Evolutionary conservation across 1,140 invertebrate genomes (phyloP), one percentile per base, ranked within the genome.

Genomic region (Trichonephila clavata): DNA sequence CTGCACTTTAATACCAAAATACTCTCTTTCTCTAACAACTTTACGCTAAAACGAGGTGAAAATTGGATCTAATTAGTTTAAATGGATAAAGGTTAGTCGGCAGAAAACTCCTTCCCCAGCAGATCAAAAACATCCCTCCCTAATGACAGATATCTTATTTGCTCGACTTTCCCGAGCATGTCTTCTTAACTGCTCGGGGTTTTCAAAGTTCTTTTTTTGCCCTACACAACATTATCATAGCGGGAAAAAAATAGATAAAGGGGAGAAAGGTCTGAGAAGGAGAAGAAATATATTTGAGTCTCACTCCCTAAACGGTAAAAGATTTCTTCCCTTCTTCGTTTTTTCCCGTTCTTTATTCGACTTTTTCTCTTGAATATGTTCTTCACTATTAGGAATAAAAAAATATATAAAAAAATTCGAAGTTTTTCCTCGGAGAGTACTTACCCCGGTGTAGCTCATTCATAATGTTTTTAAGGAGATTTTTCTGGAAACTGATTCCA

Each of bases 251-350:
- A 63, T 20, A 86, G 84, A 86, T 39, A 63, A 60, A 86, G 24
- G 57, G 43, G 81, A 27, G 21, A 84, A 84, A 57, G 81, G 43
- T 57, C 43, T 20, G 81, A 84, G 43, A 59, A 84, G n/a, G n/a
- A n/a, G n/a, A 59, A 84, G n/a, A 86, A 86, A 86, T 63, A 86
- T 61, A 61, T n/a, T 32, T 32, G 71, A 20, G 71, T 77, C 71
- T 32, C 71, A 77, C 71, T 89, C 86, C 86, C 63, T 89, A 71
- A 89, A 89, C 86, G 39, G 32, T 50, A 71, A 89, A 89, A 71
- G 61, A 89, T 89, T 71, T 89, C 86, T 57, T 89, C 71, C 18
- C 21, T 71, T 61, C 39, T 68, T 50, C n/a, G 21, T 89, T 57
- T 71, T n/a, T 21, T 21, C 21, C 10, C 27, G n/a, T 86, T 86